phyloP scores from a whole-genome alignment of 2,113 vertebrate species.

The Silurus asotus region DNA sequence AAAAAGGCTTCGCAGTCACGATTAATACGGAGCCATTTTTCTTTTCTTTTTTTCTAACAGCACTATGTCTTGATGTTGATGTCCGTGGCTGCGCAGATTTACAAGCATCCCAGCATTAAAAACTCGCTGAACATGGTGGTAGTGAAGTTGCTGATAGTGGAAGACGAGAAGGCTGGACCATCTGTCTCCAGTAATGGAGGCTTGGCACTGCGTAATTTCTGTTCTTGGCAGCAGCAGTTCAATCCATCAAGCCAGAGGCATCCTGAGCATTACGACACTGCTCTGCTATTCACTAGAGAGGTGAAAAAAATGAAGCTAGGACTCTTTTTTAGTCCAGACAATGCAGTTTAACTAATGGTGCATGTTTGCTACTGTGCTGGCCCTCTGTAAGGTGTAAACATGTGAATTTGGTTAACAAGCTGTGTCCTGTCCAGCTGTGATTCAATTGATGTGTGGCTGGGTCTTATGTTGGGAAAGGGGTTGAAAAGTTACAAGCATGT shows the following conservation, averaged over 20 bases:
- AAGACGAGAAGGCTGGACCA: slow-evolving; percentile 78
- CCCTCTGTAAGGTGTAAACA: slow-evolving; percentile 56
- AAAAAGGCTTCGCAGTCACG: background rate
- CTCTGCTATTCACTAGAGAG: slow-evolving; percentile 92
- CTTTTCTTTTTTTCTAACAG: slow-evolving; percentile 62
- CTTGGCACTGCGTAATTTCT: slow-evolving; percentile 89
- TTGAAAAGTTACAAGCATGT: slow-evolving; percentile 48
- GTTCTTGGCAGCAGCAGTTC: slow-evolving; percentile 89
- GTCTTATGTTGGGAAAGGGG: slow-evolving; percentile 36
- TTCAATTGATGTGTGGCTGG: slow-evolving; percentile 61
- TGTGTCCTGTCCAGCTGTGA: slow-evolving; percentile 63
- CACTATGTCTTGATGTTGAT: slow-evolving; percentile 89
- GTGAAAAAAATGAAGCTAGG: slow-evolving; percentile 63
- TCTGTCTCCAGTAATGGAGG: slow-evolving; percentile 85
- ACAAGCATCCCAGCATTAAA: slow-evolving; percentile 92
- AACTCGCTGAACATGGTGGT: slow-evolving; percentile 87
- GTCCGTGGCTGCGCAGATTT: slow-evolving; percentile 86
- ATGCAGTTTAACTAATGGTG: slow-evolving; percentile 9
- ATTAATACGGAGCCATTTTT: background rate
- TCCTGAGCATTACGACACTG: slow-evolving; percentile 90
- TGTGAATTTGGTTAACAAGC: slow-evolving; percentile 44
- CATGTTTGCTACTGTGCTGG: background rate
- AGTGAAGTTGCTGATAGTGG: slow-evolving; percentile 88
- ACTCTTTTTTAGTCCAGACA: background rate
- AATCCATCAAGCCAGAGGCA: slow-evolving; percentile 86